phyloP scores from a whole-genome alignment of 2,888 invertebrate genomes.

The Willowsia nigromaculata region DNA sequence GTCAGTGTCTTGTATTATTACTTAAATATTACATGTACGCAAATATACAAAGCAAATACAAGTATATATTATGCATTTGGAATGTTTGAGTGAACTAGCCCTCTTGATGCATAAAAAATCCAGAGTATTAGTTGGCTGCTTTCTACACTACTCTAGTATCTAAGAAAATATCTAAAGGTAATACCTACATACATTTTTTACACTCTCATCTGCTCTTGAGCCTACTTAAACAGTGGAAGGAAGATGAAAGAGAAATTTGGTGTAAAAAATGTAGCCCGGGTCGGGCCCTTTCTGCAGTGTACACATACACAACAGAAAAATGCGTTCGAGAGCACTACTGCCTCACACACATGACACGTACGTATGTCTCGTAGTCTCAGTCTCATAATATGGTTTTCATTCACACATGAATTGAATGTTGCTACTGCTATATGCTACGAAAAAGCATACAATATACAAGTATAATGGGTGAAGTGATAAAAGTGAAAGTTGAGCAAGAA shows the following conservation, averaged over 20 bases:
- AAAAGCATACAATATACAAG: neutral
- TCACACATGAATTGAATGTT: neutral
- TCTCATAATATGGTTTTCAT: neutral
- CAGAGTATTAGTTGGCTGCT: constrained; percentile 28
- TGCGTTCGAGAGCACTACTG: neutral
- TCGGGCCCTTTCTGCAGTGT: neutral
- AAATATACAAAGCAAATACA: neutral
- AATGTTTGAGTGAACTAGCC: neutral
- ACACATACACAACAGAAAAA: neutral
- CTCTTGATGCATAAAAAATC: constrained; percentile 31
- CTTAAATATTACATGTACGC: constrained; percentile 51
- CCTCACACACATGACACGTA: constrained; percentile 13
- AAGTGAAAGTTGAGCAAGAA: neutral
- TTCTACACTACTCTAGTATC: neutral
- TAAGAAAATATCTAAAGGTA: neutral
- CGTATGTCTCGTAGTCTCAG: neutral
- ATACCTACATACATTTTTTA: neutral
- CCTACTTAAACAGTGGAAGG: neutral
- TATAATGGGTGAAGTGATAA: neutral
- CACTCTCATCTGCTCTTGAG: neutral
- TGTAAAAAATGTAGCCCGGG: neutral
- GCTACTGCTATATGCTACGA: neutral
- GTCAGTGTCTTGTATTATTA: neutral
- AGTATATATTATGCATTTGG: neutral
- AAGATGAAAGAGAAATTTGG: neutral